These are phyloP conservation scores for Bilobella aurantiaca DNA, from an alignment of 1,140 invertebrate species.

Conservation along the genomic window DNA sequence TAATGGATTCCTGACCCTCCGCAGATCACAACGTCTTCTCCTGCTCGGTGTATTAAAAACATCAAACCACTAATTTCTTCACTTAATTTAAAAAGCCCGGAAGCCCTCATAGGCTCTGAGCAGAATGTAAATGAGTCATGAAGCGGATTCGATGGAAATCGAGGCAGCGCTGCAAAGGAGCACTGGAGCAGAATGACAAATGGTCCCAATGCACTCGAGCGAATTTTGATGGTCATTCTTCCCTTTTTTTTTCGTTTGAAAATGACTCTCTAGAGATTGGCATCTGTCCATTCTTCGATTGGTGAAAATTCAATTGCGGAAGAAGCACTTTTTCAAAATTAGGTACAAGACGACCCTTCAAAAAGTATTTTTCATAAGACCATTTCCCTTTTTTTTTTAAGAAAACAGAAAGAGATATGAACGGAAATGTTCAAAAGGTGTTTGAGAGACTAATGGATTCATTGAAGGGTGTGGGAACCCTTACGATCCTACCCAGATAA, in stretches of 20 bases:
- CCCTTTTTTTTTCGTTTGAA: constrained; percentile 11
- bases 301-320: constrained; percentile 29
- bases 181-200: not conserved
- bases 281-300: not conserved
- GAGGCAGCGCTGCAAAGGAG: not conserved
- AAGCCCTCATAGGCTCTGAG: not conserved
- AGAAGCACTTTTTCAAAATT: not conserved
- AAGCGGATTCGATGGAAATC: not conserved
- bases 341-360: not conserved
- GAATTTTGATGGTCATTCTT: constrained; percentile 34
- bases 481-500: no score
- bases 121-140: not conserved
- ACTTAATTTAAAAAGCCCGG: not conserved
- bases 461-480: no score
- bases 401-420: no score
- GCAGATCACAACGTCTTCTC: not conserved
- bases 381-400: no score
- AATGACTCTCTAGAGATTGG: not conserved
- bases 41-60: not conserved
- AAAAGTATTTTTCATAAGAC: no score
- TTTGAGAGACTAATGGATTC: no score
- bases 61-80: not conserved
- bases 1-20: constrained; percentile 6
- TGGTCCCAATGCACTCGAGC: constrained; percentile 24
- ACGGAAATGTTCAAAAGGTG: no score